Evolutionary conservation across 2,888 invertebrate genomes (phyloP).

Genomic region (Drosophila austrosaltans): DNA sequence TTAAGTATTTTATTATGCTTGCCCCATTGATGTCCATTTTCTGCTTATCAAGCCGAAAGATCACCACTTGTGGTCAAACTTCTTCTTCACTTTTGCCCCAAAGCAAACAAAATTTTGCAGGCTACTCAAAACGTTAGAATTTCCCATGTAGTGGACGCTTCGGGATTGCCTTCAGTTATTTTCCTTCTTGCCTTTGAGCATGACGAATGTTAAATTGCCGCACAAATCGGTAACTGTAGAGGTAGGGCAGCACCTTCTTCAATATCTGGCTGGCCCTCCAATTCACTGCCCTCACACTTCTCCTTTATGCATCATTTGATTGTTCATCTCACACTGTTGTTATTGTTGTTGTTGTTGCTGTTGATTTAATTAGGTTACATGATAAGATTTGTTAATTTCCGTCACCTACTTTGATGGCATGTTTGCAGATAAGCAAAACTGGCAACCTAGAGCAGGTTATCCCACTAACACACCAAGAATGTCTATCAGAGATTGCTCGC

Average conservation of each 20-base stretch:
- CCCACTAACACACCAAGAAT: conserved; percentile 35
- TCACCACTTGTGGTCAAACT: neutral
- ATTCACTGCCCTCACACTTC: neutral
- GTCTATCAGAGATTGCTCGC: conserved; percentile 20
- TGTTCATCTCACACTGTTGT: conserved; percentile 25
- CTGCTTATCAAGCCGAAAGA: neutral
- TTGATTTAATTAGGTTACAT: conserved; percentile 78
- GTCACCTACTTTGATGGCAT: conserved; percentile 77
- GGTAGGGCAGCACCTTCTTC: neutral
- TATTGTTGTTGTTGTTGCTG: conserved; percentile 21
- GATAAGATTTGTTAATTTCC: conserved; percentile 76
- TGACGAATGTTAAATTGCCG: conserved; percentile 76
- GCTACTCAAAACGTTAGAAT: conserved; percentile 27
- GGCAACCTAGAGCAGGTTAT: conserved; percentile 40
- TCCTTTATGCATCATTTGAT: neutral
- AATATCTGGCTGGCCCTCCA: neutral
- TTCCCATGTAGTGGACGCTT: conserved; percentile 41
- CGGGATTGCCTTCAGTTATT: conserved; percentile 50
- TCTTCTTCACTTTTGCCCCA: conserved; percentile 30
- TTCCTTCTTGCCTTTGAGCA: conserved; percentile 63
- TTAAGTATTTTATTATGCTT: neutral
- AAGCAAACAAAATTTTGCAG: conserved; percentile 50
- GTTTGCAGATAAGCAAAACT: conserved; percentile 60
- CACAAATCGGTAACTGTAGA: conserved; percentile 27
- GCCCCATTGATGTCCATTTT: neutral